phyloP scores from a whole-genome alignment of 2,113 vertebrate species.

The Proterorhinus semilunaris region DNA sequence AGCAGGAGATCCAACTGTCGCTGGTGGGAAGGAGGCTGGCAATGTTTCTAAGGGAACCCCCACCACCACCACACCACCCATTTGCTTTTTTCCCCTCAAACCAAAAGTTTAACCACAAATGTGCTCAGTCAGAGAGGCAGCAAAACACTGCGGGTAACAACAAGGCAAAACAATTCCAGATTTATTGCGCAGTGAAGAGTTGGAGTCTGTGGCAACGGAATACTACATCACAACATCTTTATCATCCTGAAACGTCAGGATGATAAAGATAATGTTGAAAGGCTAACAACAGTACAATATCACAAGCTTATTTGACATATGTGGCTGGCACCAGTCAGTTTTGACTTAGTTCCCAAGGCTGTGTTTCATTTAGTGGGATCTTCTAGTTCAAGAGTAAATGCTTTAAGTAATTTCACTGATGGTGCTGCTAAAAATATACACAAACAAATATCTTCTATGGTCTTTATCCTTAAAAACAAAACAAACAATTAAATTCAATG shows the following conservation, averaged over 20 bases:
- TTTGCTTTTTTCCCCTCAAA: not conserved
- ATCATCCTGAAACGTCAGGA: no score
- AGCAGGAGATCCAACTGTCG: constrained; percentile 14
- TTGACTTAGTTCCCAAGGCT: not conserved
- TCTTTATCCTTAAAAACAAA: no score
- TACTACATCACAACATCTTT: not conserved
- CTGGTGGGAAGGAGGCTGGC: constrained; percentile 32
- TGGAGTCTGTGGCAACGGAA: not conserved
- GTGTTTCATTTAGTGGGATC: not conserved
- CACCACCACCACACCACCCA: not conserved
- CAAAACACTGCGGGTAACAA: constrained; percentile 8
- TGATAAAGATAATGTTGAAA: not conserved
- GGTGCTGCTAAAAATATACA: constrained; percentile 2
- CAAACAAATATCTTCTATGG: no score
- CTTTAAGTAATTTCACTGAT: constrained; percentile 18
- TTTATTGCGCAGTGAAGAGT: not conserved
- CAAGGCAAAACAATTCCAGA: constrained; percentile 12
- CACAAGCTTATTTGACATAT: not conserved
- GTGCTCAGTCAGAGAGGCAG: constrained; percentile 11
- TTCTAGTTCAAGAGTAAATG: not conserved
- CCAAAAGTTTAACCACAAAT: not conserved
- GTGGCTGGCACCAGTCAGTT: not conserved
- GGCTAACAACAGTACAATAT: not conserved
- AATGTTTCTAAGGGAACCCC: constrained; percentile 33
- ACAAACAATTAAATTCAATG: no score